Conservation (phyloP, 2,888 invertebrate species). For the Stenolophus ochropezus region DNA sequence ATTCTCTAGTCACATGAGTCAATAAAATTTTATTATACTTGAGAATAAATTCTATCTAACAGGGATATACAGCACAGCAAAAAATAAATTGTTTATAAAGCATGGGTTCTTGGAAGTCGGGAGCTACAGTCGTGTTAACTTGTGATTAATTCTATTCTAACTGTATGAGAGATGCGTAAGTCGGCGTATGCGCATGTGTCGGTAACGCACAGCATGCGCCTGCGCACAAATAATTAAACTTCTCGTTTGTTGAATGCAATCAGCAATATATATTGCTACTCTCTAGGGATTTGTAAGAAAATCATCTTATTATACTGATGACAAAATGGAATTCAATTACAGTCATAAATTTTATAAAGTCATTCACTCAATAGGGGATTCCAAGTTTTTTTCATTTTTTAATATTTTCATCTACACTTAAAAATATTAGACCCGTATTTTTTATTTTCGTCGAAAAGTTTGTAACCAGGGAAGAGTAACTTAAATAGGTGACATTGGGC, state of each 20-base stretch:
- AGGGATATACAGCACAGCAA: constrained; percentile 43
- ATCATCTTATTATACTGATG: too few species aligned
- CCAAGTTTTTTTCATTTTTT: too few species aligned
- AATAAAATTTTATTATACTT: constrained; percentile 59
- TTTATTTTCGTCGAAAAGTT: too few species aligned
- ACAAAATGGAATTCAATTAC: too few species aligned
- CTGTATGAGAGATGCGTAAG: constrained; percentile 22
- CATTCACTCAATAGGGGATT: too few species aligned
- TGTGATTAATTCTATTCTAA: constrained; percentile 54
- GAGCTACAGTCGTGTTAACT: constrained; percentile 37
- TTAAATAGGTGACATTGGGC: too few species aligned
- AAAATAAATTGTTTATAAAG: constrained; percentile 55
- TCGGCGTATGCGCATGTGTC: not conserved
- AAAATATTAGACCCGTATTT: too few species aligned
- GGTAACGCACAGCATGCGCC: not conserved
- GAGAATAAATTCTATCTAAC: constrained; percentile 58
- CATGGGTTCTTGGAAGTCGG: constrained; percentile 43
- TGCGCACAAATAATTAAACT: not conserved
- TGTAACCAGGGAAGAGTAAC: too few species aligned
- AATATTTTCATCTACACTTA: too few species aligned
- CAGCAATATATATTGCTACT: not conserved
- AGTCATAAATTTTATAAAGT: too few species aligned
- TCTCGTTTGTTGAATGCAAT: not conserved
- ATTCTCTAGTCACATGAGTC: constrained; percentile 54
- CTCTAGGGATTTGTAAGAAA: not conserved